A percentile compares a stretch with the other conserved stretches of the same genome.
Evolutionary conservation across 2,888 invertebrate species (phyloP).

Genomic region (Ophioninae sp.): DNA sequence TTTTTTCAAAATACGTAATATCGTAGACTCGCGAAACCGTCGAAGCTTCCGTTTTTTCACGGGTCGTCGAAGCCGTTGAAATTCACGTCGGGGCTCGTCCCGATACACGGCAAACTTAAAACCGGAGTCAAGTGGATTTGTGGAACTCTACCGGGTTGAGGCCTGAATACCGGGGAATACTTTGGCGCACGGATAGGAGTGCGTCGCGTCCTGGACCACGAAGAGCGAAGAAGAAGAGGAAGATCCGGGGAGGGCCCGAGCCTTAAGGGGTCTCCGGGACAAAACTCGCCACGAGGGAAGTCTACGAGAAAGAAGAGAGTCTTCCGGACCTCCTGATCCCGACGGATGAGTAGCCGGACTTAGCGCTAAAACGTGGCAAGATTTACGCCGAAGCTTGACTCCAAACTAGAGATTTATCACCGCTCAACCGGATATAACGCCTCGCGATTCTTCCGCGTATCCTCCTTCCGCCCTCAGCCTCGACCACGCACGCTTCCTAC

Average conservation of each 20-base stretch:
- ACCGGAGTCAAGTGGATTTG: constrained; percentile 65
- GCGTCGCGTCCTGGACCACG: constrained; percentile 10
- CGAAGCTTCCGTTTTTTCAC: constrained; percentile 34
- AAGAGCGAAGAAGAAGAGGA: constrained; percentile 19
- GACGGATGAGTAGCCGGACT: constrained; percentile 79
- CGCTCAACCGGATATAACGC: constrained; percentile 62
- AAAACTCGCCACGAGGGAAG: constrained; percentile 40
- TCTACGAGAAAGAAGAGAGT: constrained; percentile 66
- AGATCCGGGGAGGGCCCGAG: constrained; percentile 10
- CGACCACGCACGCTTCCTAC: neutral
- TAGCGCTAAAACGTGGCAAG: constrained; percentile 81
- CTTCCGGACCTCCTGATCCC: constrained; percentile 77
- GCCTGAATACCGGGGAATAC: constrained; percentile 11
- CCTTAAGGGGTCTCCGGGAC: constrained; percentile 25
- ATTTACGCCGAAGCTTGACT: constrained; percentile 80
- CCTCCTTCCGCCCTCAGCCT: constrained; percentile 45
- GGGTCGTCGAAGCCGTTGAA: constrained; percentile 1
- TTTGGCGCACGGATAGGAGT: constrained; percentile 14
- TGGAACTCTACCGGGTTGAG: constrained; percentile 1
- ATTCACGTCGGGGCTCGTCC: constrained; percentile 20
- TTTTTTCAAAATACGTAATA: too few species aligned
- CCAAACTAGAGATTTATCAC: constrained; percentile 79
- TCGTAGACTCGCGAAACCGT: too few species aligned
- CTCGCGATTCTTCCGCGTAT: constrained; percentile 59
- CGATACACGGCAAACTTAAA: constrained; percentile 52